Evolutionary conservation across 2,113 vertebrate species (phyloP).

Genomic region (Bucco capensis): DNA sequence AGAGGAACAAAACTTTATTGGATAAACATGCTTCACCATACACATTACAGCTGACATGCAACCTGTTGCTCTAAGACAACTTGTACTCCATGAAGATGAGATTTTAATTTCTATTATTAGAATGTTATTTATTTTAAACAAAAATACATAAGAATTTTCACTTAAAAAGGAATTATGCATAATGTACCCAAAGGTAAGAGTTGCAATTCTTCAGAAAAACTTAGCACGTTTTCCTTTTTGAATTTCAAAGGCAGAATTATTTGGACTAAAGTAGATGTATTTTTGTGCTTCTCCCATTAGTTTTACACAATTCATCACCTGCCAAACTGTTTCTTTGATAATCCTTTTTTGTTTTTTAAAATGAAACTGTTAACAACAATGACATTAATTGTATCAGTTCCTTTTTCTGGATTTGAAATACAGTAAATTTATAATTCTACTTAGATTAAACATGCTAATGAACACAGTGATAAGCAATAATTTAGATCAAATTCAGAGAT

Average conservation of each 20-base stretch:
- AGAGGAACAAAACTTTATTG: background rate
- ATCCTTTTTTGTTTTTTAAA: accelerated
- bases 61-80: background rate
- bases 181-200: background rate
- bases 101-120: background rate
- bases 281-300: background rate
- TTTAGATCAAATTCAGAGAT: background rate
- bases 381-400: background rate
- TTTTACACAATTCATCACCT: background rate
- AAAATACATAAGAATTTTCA: background rate
- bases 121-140: background rate
- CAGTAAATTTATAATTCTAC: background rate
- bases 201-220: background rate
- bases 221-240: background rate
- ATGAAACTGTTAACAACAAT: background rate
- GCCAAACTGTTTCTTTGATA: background rate
- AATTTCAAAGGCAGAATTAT: background rate
- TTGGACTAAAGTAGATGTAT: background rate
- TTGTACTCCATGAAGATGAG: background rate
- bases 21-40: background rate
- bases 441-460: background rate
- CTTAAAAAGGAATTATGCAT: background rate
- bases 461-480: background rate
- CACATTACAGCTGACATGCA: background rate
- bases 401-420: background rate